phyloP scores from a whole-genome alignment of 2,113 vertebrate species.

The Campylomormyrus numenius region DNA sequence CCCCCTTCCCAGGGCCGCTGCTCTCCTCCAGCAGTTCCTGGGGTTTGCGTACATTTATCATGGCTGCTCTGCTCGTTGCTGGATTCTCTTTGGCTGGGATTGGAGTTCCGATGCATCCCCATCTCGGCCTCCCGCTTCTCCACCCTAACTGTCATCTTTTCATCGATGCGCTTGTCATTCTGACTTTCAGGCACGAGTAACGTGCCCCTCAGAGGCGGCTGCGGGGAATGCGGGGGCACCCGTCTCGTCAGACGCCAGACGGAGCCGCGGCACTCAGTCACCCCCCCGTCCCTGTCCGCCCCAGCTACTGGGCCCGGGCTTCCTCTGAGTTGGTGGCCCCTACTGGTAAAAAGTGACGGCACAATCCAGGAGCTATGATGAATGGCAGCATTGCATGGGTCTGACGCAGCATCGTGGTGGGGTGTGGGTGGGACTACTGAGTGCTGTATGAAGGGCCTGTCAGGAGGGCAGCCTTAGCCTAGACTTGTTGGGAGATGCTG shows the following conservation, averaged over 20 bases:
- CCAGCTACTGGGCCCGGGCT: not conserved
- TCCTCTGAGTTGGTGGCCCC: not conserved
- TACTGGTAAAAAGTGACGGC: not conserved
- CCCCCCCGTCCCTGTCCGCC: not conserved
- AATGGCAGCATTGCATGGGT: not conserved
- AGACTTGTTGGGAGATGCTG: not conserved
- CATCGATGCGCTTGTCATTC: not conserved
- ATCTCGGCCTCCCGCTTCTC: not conserved
- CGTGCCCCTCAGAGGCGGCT: not conserved
- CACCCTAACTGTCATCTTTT: not conserved
- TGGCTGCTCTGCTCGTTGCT: not conserved
- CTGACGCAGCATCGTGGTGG: not conserved
- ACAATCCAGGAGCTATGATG: not conserved
- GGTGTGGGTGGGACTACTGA: not conserved
- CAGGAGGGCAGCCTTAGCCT: not conserved
- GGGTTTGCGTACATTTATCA: not conserved
- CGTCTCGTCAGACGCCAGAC: not conserved
- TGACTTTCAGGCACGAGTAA: not conserved
- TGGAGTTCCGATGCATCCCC: not conserved
- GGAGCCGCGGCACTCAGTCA: not conserved
- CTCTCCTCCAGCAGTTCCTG: not conserved
- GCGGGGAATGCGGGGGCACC: not conserved
- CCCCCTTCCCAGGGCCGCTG: not conserved
- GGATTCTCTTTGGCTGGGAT: not conserved
- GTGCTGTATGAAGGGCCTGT: not conserved